Evolutionary conservation across 2,888 invertebrate genomes (phyloP).

Genomic region (Urechis unicinctus): DNA sequence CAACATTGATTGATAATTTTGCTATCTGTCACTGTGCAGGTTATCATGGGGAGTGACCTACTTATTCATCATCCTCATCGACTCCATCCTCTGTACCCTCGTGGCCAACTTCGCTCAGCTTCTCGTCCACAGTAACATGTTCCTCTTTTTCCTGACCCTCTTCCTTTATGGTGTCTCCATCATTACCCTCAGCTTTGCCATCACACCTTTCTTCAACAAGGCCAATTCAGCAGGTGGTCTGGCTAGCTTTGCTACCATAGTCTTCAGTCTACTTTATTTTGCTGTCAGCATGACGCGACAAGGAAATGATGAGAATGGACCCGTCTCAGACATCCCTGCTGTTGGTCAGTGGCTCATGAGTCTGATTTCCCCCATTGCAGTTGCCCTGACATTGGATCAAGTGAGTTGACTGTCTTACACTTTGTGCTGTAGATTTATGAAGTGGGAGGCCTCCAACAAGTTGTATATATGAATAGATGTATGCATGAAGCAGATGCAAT

Average conservation of each 20-base stretch:
- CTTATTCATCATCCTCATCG: conserved; percentile 64
- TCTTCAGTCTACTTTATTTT: conserved; percentile 73
- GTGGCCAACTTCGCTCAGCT: conserved; percentile 59
- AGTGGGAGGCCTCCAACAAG: too few relatives aligned
- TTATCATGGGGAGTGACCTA: conserved; percentile 77
- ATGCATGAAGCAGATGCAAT: too few relatives aligned
- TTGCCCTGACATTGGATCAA: conserved; percentile 78
- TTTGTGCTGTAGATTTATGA: background rate
- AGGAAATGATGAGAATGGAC: conserved; percentile 16
- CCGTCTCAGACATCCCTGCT: conserved; percentile 50
- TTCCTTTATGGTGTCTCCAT: conserved; percentile 74
- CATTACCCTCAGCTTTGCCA: conserved; percentile 74
- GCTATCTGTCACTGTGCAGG: conserved; percentile 56
- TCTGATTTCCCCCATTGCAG: conserved; percentile 73
- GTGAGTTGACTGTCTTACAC: conserved; percentile 49
- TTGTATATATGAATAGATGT: too few relatives aligned
- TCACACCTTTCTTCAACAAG: conserved; percentile 80
- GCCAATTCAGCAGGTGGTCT: conserved; percentile 64
- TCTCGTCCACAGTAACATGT: conserved; percentile 70
- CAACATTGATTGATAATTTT: too few relatives aligned
- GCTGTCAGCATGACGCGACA: conserved; percentile 69
- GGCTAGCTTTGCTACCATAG: conserved; percentile 71
- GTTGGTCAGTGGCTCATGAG: conserved; percentile 71
- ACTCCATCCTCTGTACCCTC: conserved; percentile 58
- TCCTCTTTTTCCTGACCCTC: conserved; percentile 71